These are phyloP conservation scores for Tiliacea aurago DNA, from an alignment of 2,888 invertebrate genomes.

Conservation along the genomic window DNA sequence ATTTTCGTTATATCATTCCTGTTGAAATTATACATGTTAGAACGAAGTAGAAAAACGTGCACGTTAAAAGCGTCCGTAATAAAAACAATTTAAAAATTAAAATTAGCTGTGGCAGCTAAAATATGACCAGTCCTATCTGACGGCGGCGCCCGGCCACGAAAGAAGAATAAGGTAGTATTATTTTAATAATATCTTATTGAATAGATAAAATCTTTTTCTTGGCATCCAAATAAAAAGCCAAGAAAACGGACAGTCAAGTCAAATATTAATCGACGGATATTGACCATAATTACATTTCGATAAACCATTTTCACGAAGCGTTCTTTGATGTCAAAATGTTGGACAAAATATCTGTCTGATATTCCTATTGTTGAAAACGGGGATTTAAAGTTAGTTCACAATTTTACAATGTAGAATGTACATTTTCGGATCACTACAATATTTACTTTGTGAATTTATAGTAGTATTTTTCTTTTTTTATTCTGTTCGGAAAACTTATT, in stretches of 20 bases:
- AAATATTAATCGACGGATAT: conserved; percentile 16
- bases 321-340: conserved; percentile 22
- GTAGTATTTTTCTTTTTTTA: background rate
- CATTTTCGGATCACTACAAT: background rate
- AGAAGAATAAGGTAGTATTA: background rate
- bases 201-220: conserved; percentile 1
- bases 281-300: conserved; percentile 24
- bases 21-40: background rate
- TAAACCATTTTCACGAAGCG: conserved; percentile 13
- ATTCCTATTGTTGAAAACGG: too few species aligned
- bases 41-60: background rate
- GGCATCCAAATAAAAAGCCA: background rate
- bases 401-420: too few species aligned
- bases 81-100: background rate
- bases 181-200: background rate
- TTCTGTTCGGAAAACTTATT: background rate
- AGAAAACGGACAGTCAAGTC: conserved; percentile 4
- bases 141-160: background rate
- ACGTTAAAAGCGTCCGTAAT: background rate
- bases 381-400: background rate
- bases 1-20: background rate
- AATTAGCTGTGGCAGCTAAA: background rate
- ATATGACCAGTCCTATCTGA: background rate
- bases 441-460: background rate
- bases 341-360: conserved; percentile 10